These are phyloP conservation scores for Echinops telfairi DNA, from an alignment of 2,113 vertebrate genomes.

Conservation along the genomic window DNA sequence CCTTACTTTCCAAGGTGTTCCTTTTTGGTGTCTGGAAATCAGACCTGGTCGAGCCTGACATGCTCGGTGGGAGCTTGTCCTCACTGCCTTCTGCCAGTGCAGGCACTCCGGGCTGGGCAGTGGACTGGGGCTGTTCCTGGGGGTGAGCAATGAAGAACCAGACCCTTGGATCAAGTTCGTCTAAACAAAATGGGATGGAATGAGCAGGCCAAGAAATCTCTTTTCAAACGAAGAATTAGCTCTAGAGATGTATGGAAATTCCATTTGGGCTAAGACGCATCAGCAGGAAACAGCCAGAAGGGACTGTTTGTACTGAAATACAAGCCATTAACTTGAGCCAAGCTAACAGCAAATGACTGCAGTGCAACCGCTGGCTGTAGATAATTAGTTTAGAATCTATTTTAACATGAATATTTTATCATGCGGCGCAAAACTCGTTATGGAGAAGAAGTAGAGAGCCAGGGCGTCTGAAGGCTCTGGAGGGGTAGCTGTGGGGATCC, in stretches of 20 bases:
- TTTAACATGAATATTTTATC: slow-evolving; percentile 92
- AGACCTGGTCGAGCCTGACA: background rate
- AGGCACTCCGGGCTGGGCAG: background rate
- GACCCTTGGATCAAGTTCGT: slow-evolving; percentile 36
- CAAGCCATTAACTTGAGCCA: slow-evolving; percentile 88
- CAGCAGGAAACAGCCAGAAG: slow-evolving; percentile 86
- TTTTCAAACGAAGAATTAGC: slow-evolving; percentile 80
- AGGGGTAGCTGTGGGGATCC: slow-evolving; percentile 85
- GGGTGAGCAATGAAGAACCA: background rate
- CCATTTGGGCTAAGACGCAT: slow-evolving; percentile 87
- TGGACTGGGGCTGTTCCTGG: background rate
- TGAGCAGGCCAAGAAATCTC: slow-evolving; percentile 69
- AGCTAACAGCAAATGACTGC: slow-evolving; percentile 86
- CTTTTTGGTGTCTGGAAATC: background rate
- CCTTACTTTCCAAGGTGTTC: background rate
- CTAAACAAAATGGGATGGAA: slow-evolving; percentile 11
- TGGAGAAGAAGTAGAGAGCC: slow-evolving; percentile 86
- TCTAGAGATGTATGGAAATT: slow-evolving; percentile 84
- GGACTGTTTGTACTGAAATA: slow-evolving; percentile 87
- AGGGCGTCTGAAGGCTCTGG: slow-evolving; percentile 74
- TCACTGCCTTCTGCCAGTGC: background rate
- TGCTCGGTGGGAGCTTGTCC: background rate
- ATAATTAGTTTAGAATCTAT: slow-evolving; percentile 90
- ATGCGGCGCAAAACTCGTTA: slow-evolving; percentile 87
- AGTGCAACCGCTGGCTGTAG: slow-evolving; percentile 84